Conservation (phyloP, 2,113 vertebrate species). For the Lepisosteus oculatus region DNA sequence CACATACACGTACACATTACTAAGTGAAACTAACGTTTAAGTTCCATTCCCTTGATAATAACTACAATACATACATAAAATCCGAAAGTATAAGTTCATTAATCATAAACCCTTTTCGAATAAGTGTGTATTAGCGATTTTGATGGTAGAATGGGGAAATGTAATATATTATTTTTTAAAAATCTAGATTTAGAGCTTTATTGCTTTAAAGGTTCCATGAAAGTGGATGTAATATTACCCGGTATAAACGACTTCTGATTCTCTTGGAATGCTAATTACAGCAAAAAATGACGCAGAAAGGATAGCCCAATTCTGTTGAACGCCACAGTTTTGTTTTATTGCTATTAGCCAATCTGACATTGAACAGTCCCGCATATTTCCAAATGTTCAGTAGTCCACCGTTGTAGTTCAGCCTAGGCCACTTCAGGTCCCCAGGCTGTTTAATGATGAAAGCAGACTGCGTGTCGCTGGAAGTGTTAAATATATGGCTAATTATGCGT, state of each 20-base stretch:
- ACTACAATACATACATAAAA: no score
- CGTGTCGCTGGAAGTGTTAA: conserved; percentile 90
- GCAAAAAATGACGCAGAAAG: background rate
- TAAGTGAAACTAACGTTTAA: no score
- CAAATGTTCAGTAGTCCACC: conserved; percentile 8
- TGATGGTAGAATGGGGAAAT: no score
- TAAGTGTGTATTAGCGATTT: no score
- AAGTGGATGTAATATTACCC: background rate
- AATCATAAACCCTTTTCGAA: no score
- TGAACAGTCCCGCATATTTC: conserved; percentile 19
- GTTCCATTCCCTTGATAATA: no score
- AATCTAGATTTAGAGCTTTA: no score
- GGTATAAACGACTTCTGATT: background rate
- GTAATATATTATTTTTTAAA: no score
- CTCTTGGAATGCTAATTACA: conserved; percentile 2
- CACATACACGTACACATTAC: no score
- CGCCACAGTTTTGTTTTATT: background rate
- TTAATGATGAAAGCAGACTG: conserved; percentile 77
- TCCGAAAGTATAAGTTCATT: no score
- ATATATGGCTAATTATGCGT: conserved; percentile 99
- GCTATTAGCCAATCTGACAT: conserved; percentile 3
- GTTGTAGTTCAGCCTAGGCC: conserved; percentile 34
- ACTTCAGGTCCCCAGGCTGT: conserved; percentile 63
- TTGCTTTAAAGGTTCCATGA: no score
- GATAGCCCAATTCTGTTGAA: background rate